Conservation (phyloP, 2,888 invertebrate species). For the Megalurothrips usitatus region DNA sequence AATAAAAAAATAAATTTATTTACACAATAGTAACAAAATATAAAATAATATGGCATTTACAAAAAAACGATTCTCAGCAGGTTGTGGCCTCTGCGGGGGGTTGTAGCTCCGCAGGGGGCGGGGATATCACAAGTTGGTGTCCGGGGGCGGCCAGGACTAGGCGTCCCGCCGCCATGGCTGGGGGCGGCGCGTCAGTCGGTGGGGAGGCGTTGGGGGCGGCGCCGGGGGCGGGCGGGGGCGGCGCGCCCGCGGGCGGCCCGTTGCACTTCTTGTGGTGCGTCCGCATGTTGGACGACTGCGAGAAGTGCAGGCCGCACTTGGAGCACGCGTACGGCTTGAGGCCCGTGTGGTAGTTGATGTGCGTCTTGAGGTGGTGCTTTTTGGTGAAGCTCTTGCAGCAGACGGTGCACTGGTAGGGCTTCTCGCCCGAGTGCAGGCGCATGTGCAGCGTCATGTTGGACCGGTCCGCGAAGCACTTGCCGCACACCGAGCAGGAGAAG, state of each 20-base stretch:
- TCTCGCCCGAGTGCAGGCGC: constrained; percentile 72
- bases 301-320: constrained; percentile 70
- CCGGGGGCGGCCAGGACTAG: not conserved
- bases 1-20: constrained; percentile 8
- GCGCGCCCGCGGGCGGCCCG: not conserved
- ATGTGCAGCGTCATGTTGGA: constrained; percentile 82
- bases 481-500: constrained; percentile 73
- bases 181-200: not conserved
- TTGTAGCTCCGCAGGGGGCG: not conserved
- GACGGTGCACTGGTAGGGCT: constrained; percentile 63
- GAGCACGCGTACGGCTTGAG: constrained; percentile 71
- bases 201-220: not conserved
- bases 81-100: not conserved
- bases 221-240: not conserved
- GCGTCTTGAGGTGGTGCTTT: constrained; percentile 79
- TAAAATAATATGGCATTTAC: constrained; percentile 11
- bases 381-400: constrained; percentile 78
- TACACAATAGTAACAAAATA: constrained; percentile 8
- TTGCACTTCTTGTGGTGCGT: constrained; percentile 76
- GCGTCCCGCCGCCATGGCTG: not conserved
- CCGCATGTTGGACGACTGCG: constrained; percentile 82
- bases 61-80: not conserved
- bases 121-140: constrained; percentile 1
- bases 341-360: constrained; percentile 79
- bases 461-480: constrained; percentile 76